Evolutionary conservation across 1,140 invertebrate genomes (phyloP).

Genomic region (Mactra quadrangularis): DNA sequence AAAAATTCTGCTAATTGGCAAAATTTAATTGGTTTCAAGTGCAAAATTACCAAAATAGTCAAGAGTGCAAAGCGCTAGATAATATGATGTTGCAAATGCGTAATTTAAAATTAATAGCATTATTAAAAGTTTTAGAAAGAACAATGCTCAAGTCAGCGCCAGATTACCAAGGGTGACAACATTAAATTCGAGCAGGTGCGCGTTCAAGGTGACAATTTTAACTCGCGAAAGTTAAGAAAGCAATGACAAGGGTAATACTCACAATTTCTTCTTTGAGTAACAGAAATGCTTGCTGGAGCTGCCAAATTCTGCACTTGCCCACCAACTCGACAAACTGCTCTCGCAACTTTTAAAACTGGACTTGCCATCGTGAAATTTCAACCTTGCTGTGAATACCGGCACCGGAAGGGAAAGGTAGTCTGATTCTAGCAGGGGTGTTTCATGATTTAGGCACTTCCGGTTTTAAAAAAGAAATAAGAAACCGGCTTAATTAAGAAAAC

Average conservation of each 20-base stretch:
- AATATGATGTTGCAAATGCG: too few species aligned
- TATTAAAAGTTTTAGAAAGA: too few species aligned
- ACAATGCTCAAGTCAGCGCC: not conserved
- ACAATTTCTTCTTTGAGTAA: constrained; percentile 78
- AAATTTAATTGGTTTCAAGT: too few species aligned
- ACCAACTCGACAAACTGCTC: constrained; percentile 71
- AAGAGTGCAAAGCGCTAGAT: too few species aligned
- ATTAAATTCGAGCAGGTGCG: constrained; percentile 19
- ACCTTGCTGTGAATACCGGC: constrained; percentile 62
- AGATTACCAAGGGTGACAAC: constrained; percentile 21
- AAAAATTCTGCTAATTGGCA: too few species aligned
- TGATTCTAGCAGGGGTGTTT: not conserved
- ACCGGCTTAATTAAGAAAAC: not conserved
- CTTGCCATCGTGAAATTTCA: constrained; percentile 74
- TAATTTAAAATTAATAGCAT: too few species aligned
- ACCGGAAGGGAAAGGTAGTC: constrained; percentile 59
- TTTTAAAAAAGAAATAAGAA: not conserved
- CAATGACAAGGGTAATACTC: constrained; percentile 65
- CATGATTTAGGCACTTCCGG: not conserved
- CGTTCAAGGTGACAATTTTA: constrained; percentile 43
- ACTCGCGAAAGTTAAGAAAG: not conserved
- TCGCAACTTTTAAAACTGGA: constrained; percentile 71
- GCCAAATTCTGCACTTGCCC: constrained; percentile 70
- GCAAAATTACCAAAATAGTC: too few species aligned
- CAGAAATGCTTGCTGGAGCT: constrained; percentile 68